These are phyloP conservation scores for Tympanoctomys barrerae DNA, from an alignment of 2,797 vertebrate species.

Conservation along the genomic window DNA sequence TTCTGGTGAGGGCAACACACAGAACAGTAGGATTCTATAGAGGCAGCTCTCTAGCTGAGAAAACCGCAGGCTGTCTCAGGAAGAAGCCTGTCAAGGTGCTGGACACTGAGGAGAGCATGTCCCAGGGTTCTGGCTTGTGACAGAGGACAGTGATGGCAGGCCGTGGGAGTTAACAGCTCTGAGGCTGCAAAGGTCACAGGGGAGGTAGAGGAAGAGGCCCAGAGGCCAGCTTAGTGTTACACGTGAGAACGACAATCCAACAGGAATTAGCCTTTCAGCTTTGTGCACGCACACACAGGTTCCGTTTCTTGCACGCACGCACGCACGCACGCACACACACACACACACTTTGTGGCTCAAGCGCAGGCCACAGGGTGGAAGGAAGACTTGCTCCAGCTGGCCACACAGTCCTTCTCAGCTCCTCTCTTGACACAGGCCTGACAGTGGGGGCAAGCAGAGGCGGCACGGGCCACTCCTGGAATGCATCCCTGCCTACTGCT, in stretches of 20 bases:
- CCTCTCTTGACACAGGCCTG: constrained; percentile 32
- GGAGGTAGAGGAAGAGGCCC: constrained; percentile 76
- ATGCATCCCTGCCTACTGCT: constrained; percentile 27
- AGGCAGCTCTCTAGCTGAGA: constrained; percentile 71
- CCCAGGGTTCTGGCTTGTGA: neutral
- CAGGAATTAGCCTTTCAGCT: constrained; percentile 20
- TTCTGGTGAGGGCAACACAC: constrained; percentile 15
- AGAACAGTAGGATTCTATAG: constrained; percentile 33
- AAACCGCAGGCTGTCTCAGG: constrained; percentile 50
- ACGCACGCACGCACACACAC: neutral
- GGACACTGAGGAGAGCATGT: neutral
- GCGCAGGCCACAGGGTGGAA: constrained; percentile 62
- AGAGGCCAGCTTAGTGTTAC: constrained; percentile 69
- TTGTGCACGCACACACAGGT: no score
- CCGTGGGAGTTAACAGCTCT: neutral
- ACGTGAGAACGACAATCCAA: constrained; percentile 12
- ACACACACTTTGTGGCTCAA: constrained; percentile 56
- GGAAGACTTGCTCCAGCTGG: constrained; percentile 80
- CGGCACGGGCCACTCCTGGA: constrained; percentile 14
- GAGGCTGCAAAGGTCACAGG: constrained; percentile 69
- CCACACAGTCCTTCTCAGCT: constrained; percentile 29
- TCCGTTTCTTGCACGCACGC: no score
- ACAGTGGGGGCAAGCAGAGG: neutral
- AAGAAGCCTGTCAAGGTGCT: constrained; percentile 52
- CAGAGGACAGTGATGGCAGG: neutral